Evolutionary conservation across 2,797 vertebrate species (phyloP).

Genomic region (Cossypha caffra): DNA sequence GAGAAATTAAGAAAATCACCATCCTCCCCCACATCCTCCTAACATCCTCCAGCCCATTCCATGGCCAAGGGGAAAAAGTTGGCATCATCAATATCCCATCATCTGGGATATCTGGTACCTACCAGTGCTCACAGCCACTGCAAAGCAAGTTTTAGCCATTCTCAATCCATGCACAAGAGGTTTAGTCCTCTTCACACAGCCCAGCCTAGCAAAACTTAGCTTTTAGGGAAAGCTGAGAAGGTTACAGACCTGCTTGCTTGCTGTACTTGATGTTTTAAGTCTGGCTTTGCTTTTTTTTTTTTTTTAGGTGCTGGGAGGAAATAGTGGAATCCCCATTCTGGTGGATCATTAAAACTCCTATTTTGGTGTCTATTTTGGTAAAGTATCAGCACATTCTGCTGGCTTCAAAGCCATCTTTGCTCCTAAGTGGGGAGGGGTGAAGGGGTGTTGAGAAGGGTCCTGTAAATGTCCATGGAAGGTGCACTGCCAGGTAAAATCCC

Average conservation of each 20-base stretch:
- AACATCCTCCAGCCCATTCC: not conserved
- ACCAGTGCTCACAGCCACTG: not conserved
- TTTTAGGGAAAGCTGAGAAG: not conserved
- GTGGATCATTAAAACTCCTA: conserved; percentile 97
- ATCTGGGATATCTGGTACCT: not conserved
- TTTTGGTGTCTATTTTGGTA: conserved; percentile 93
- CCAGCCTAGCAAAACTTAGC: not conserved
- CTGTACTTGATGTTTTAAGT: not conserved
- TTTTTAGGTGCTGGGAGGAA: conserved; percentile 92
- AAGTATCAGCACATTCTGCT: conserved; percentile 50
- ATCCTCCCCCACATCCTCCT: not conserved
- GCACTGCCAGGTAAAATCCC: not conserved
- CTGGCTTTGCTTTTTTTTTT: conserved; percentile 29
- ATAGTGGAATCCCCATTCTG: conserved; percentile 86
- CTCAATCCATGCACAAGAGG: accelerated
- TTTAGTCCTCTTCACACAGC: not conserved
- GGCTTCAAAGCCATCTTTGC: conserved; percentile 15
- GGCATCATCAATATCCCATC: not conserved
- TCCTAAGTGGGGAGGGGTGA: not conserved
- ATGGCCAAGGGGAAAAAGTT: not conserved
- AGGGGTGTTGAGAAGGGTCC: not conserved
- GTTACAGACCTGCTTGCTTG: not conserved
- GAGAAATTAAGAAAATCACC: not conserved
- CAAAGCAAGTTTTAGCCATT: not conserved
- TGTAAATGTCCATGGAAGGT: not conserved